Base-by-base conservation (phyloP, 2,797 vertebrate species). In the Leptatherina wallacei region DNA sequence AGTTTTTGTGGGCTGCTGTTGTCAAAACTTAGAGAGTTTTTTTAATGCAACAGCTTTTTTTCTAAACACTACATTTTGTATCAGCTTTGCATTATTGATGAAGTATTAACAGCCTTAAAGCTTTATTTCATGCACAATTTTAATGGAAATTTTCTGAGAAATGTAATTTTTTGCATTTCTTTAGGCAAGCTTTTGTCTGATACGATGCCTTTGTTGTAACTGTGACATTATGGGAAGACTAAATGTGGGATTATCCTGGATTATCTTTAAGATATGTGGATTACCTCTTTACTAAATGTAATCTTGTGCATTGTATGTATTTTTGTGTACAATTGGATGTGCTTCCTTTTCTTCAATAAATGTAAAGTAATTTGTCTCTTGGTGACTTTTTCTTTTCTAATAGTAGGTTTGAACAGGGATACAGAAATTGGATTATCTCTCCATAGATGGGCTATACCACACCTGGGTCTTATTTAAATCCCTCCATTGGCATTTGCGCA, bases 341-440 rank as follows among this genome's bases (percentile, higher is more conserved):
- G 79, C 60, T 83, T 81, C 60, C 68, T 89, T 89, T 73, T 54
- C 80, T 85, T 84, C 47, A 94, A 94, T 94, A 95, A 94, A 93
- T 81, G 65, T 74, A 52, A 72, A 86, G 22, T 71, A 36, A 83
- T 77, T 69, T 86, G 22, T 59, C n/a, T 24, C 27, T 10, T 44
- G 6, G 4, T 18, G 3, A 30, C 0, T 47, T 54, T 47, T 42
- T 20, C 44, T 30, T 22, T n/a, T n/a, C n/a, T 59, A 38, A 82
- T 32, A 2, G 2, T 52, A 14, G 11, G 24, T 3, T 4, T 52
- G 13, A 16, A 55, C 12, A 29, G n/a, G 20, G 20, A 47, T 52
- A 29, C 12, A 29, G 52, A 54, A 29, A 14, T 54, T 2, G 20
- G 44, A 49, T 49, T 49, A 30, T 55, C 13, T 49, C 42, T n/a